Conservation (phyloP, 2,888 invertebrate genomes). For the Linnaemya tessellans region DNA sequence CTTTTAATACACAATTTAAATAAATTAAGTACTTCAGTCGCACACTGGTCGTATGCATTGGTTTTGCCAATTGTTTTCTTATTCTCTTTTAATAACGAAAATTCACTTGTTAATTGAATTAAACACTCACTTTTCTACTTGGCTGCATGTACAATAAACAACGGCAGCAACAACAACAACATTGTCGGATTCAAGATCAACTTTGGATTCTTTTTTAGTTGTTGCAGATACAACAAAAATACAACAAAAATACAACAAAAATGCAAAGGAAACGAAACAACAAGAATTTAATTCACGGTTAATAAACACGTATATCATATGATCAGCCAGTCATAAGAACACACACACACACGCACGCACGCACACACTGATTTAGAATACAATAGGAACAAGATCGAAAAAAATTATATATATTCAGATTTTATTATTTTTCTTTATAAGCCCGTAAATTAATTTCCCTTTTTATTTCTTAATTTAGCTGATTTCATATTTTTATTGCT, state of each 20-base stretch:
- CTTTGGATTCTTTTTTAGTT: conserved; percentile 15
- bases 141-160: conserved; percentile 15
- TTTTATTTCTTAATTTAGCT: conserved; percentile 4
- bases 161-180: neutral
- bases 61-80: neutral
- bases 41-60: conserved; percentile 12
- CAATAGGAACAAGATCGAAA: conserved; percentile 17
- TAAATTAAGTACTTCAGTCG: neutral
- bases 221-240: conserved; percentile 2
- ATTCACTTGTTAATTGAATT: conserved; percentile 70
- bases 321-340: neutral
- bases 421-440: neutral
- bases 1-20: conserved; percentile 26
- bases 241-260: too few relatives aligned
- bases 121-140: conserved; percentile 55
- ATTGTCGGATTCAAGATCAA: conserved; percentile 53
- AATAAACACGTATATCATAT: conserved; percentile 54
- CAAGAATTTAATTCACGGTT: conserved; percentile 61
- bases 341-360: neutral
- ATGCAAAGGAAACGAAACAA: conserved; percentile 10
- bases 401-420: neutral
- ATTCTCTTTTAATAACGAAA: conserved; percentile 50
- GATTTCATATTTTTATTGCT: neutral
- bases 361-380: neutral
- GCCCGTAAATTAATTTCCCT: conserved; percentile 42